Evolutionary conservation across 2,797 vertebrate genomes (phyloP), one percentile per base, ranked within the genome.

Genomic region (Chaunax sp.): DNA sequence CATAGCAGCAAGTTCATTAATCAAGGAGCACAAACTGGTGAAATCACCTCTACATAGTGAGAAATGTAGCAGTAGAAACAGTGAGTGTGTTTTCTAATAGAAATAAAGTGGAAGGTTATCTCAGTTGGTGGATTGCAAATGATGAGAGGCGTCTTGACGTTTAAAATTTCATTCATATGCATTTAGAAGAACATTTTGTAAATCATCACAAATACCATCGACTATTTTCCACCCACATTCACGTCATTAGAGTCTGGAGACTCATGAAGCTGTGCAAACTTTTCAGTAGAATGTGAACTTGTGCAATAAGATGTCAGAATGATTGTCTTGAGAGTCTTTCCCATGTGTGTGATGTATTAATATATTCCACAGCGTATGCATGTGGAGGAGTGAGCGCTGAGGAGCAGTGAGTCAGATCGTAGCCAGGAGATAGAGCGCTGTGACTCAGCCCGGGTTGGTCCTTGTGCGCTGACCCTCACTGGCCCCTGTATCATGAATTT

Each of bases 401-500:
- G 68, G 57, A 64, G 60, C 2, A 35, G 60, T 91, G 88, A 88
- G 78, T 90, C 89, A 89, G 26, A 64, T 20, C 1, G 12, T 56
- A 67, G 79, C 63, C 66, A 35, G 72, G 52, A 66, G 68, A 81
- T 73, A 73, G 54, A 82, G 63, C 11, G 3, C 33, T 51, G 69
- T 91, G 89, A 90, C 78, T 90, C 85, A 91, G 74, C 38, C 37
- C 0, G 19, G 64, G 64, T 75, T 46, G 64, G 63, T 79, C 77
- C 55, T 49, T 70, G 64, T 45, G 71, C 71, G 49, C 54, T 89
- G 87, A 90, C 69, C 83, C 81, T 54, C 62, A 43, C 57, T 22
- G n/a, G 66, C 65, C 64, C 61, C 56, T 81, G 64, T 46, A 61
- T 66, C 47, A 40, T 52, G 63, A 73, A 81, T 85, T 83, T 82